These are phyloP conservation scores for Picus viridis DNA, from an alignment of 2,797 vertebrate genomes.

Conservation along the genomic window DNA sequence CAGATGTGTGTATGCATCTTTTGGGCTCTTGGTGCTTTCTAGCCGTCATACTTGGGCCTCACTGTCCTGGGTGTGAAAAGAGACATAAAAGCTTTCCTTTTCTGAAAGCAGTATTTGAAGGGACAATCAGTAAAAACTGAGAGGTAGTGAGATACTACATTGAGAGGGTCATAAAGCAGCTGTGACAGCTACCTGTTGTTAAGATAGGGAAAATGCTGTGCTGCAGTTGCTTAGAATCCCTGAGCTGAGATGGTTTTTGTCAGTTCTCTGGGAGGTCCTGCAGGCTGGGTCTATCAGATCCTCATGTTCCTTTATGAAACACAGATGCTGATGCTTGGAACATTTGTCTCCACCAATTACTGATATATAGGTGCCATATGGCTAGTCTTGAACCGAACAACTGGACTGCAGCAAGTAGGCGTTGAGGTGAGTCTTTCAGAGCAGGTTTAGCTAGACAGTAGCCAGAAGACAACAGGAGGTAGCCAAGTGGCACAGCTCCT, in stretches of 20 bases:
- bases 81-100: not conserved
- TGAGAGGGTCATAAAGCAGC: not conserved
- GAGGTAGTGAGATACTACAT: not conserved
- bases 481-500: not conserved
- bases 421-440: not conserved
- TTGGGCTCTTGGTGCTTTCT: not conserved
- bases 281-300: not conserved
- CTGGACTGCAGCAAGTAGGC: not conserved
- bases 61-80: not conserved
- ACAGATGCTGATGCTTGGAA: constrained; percentile 11
- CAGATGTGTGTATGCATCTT: not conserved
- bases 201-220: not conserved
- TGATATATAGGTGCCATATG: not conserved
- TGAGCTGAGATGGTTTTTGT: not conserved
- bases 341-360: not conserved
- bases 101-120: not conserved
- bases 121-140: not conserved
- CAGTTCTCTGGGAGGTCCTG: constrained; percentile 9
- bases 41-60: not conserved
- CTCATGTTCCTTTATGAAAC: constrained; percentile 27
- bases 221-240: not conserved
- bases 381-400: not conserved
- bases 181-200: not conserved
- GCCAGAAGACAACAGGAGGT: not conserved
- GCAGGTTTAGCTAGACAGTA: not conserved